Evolutionary conservation across 2,797 vertebrate species (phyloP).

Genomic region (Takifugu ocellatus): DNA sequence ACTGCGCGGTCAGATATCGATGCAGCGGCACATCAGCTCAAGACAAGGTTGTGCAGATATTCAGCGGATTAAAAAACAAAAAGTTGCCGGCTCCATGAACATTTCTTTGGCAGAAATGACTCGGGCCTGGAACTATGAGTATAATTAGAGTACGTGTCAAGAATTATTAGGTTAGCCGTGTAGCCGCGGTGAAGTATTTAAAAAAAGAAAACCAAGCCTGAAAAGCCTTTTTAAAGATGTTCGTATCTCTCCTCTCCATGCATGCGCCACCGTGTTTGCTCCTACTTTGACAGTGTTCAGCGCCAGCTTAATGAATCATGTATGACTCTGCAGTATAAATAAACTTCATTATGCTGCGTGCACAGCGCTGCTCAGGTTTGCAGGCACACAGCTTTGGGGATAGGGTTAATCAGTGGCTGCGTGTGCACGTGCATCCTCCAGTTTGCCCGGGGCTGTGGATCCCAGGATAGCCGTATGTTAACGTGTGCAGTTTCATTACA

Average conservation of each 20-base stretch:
- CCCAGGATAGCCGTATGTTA: conserved; percentile 34
- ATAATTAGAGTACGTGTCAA: conserved; percentile 54
- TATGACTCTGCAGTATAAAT: conserved; percentile 63
- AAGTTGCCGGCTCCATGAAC: conserved; percentile 54
- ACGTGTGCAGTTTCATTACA: conserved; percentile 30
- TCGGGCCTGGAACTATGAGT: conserved; percentile 46
- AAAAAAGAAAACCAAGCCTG: conserved; percentile 61
- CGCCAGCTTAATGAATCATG: conserved; percentile 64
- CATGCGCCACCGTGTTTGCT: conserved; percentile 39
- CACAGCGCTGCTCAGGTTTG: conserved; percentile 37
- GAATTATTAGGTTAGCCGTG: conserved; percentile 61
- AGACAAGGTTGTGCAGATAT: conserved; percentile 23
- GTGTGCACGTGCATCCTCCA: conserved; percentile 36
- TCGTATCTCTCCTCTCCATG: conserved; percentile 41
- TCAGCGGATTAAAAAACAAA: conserved; percentile 22
- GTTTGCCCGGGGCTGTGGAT: conserved; percentile 47
- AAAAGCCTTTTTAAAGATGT: conserved; percentile 32
- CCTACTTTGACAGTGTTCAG: conserved; percentile 51
- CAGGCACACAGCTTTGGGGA: conserved; percentile 36
- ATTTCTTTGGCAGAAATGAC: conserved; percentile 54
- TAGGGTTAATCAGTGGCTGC: conserved; percentile 50
- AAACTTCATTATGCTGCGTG: conserved; percentile 56
- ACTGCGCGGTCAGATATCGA: conserved; percentile 44
- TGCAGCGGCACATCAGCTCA: conserved; percentile 20
- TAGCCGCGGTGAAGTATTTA: conserved; percentile 51